phyloP scores from a whole-genome alignment of 2,113 vertebrate species.

The Canis aureus region DNA sequence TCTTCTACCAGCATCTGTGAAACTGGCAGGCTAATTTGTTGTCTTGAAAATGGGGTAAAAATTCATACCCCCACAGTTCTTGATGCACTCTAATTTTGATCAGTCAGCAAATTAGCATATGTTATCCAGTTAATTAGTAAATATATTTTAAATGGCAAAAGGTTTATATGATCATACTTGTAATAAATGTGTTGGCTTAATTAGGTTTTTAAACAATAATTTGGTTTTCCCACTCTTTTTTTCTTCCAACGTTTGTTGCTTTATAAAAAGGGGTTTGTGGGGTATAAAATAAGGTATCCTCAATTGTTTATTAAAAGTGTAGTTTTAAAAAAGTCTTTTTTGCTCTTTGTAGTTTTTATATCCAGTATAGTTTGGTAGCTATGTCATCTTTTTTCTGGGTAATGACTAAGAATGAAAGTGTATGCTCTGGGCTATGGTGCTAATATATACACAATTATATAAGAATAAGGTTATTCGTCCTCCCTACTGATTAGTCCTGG shows the following conservation, averaged over 20 bases:
- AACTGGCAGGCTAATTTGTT: background rate
- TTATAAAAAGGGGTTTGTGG: conserved; percentile 39
- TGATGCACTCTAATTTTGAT: background rate
- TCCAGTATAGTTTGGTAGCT: background rate
- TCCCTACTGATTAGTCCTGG: background rate
- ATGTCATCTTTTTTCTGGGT: background rate
- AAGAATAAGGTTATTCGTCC: background rate
- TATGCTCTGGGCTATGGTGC: background rate
- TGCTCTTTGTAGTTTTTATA: conserved; percentile 12
- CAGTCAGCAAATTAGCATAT: background rate
- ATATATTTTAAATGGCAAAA: conserved; percentile 16
- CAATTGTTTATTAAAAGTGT: background rate
- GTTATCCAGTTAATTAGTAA: background rate
- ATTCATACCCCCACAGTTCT: background rate
- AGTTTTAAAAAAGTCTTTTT: background rate
- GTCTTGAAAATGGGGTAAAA: background rate
- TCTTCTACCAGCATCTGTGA: background rate
- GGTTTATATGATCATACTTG: conserved; percentile 21
- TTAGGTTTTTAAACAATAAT: conserved; percentile 15
- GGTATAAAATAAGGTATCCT: background rate
- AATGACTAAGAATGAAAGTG: conserved; percentile 14
- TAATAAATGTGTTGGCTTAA: conserved; percentile 9
- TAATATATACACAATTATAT: background rate
- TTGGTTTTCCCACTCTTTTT: background rate
- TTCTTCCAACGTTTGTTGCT: background rate